Evolutionary conservation across 2,113 vertebrate species (phyloP), one percentile per base, ranked within the genome.

Genomic region (Elachura formosa): DNA sequence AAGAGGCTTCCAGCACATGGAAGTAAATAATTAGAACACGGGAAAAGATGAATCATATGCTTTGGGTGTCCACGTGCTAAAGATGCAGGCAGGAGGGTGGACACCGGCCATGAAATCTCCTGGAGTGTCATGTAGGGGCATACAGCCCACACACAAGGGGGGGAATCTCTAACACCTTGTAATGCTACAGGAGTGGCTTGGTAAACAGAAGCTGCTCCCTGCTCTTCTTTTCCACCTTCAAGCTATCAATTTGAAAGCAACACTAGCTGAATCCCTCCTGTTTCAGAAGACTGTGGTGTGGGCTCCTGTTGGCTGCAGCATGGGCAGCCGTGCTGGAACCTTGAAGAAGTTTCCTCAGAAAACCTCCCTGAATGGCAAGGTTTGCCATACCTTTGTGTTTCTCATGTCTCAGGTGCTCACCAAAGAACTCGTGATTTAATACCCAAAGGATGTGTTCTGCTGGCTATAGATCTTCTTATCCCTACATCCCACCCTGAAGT

Each of bases 51-150:
- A 90, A 10, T 54, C 20, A 19, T 0, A 0, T 55, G 10, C 45
- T 85, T 87, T 85, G 66, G 21, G 29, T 43, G 56, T 46, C 48
- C 9, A 3, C 12, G 73, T 0, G 1, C 64, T 54, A 6, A 56
- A 62, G 72, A 8, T 36, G 55, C 7, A 10, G 58, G 20, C 43
- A 46, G 26, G 59, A 51, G 55, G 31, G 55, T 22, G 28, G 40
- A 9, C n/a, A 5, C 49, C 40, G 72, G 16, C 49, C 34, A 12
- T 3, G 21, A 34, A 41, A 14, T 36, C 36, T 58, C 33, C 85
- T 19, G 56, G 31, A 25, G n/a, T 0, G 8, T 24, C n/a, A 4
- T 8, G 0, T 0, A 15, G 12, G 24, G 45, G 7, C 6, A 15
- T 9, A 6, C 31, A 69, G 29, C 36, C 14, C n/a, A 2, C 11